Percentiles rank a stretch among this genome's conserved stretches.
phyloP scores from a whole-genome alignment of 1,140 invertebrate genomes.

The Lysiphlebus fabarum region DNA sequence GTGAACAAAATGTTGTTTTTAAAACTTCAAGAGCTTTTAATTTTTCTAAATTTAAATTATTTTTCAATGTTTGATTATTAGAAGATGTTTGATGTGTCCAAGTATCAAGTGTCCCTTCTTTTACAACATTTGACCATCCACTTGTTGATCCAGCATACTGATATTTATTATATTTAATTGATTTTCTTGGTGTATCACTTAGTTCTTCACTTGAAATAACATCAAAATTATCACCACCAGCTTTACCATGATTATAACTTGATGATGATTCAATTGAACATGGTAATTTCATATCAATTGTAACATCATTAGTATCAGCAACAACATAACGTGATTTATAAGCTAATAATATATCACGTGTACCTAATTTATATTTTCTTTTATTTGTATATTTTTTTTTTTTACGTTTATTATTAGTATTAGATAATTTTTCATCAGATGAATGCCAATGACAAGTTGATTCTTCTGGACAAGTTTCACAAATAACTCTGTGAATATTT shows the following conservation, averaged over 20 bases:
- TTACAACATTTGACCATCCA: slow-evolving; percentile 28
- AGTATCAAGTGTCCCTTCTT: slow-evolving; percentile 21
- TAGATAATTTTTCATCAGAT: background rate
- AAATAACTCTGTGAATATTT: slow-evolving; percentile 19
- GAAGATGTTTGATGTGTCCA: slow-evolving; percentile 12
- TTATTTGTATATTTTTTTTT: slow-evolving; percentile 11
- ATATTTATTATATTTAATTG: too few relatives aligned
- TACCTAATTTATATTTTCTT: slow-evolving; percentile 12
- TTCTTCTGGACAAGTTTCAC: slow-evolving; percentile 24
- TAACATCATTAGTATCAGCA: background rate
- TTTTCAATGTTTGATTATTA: slow-evolving; percentile 1
- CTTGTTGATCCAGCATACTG: slow-evolving; percentile 11
- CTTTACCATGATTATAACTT: too few relatives aligned
- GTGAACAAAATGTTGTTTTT: slow-evolving; percentile 31
- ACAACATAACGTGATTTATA: slow-evolving; percentile 32
- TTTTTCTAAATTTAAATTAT: slow-evolving; percentile 6
- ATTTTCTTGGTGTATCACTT: too few relatives aligned
- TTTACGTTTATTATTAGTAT: background rate
- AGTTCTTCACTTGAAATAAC: too few relatives aligned
- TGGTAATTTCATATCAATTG: slow-evolving; percentile 1
- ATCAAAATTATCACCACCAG: too few relatives aligned
- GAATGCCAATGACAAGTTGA: slow-evolving; percentile 25
- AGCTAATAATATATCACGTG: slow-evolving; percentile 32
- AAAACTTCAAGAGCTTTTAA: slow-evolving; percentile 28
- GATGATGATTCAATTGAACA: background rate